Conservation (phyloP, 2,888 invertebrate genomes). For the Oligia fasciuncula region DNA sequence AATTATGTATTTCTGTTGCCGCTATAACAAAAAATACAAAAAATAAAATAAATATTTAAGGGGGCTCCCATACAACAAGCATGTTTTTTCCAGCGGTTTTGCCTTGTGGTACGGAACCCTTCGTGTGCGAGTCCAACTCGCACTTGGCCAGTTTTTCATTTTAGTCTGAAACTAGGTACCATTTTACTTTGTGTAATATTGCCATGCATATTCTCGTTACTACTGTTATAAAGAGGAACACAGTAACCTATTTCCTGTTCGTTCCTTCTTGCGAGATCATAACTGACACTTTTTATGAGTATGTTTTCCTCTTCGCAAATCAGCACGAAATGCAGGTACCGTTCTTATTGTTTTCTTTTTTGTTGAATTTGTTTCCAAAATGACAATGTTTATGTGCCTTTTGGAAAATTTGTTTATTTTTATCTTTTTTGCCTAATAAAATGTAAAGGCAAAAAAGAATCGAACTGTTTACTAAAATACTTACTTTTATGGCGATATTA, state of each 20-base stretch:
- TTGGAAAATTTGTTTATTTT: not conserved
- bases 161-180: not conserved
- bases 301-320: constrained; percentile 39
- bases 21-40: too few species aligned
- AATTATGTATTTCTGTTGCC: too few species aligned
- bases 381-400: not conserved
- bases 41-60: too few species aligned
- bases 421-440: not conserved
- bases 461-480: not conserved
- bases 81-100: too few species aligned
- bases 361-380: not conserved
- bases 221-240: constrained; percentile 35
- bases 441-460: too few species aligned
- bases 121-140: too few species aligned
- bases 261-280: constrained; percentile 43
- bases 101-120: too few species aligned
- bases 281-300: constrained; percentile 50
- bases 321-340: constrained; percentile 29
- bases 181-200: constrained; percentile 22
- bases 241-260: constrained; percentile 44
- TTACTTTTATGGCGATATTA: not conserved
- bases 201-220: constrained; percentile 31
- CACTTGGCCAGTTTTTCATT: not conserved
- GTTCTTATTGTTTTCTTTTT: constrained; percentile 5
- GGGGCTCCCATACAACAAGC: too few species aligned